Base-by-base conservation (phyloP, 1,140 invertebrate species). In the Scaptomyza hsui region DNA sequence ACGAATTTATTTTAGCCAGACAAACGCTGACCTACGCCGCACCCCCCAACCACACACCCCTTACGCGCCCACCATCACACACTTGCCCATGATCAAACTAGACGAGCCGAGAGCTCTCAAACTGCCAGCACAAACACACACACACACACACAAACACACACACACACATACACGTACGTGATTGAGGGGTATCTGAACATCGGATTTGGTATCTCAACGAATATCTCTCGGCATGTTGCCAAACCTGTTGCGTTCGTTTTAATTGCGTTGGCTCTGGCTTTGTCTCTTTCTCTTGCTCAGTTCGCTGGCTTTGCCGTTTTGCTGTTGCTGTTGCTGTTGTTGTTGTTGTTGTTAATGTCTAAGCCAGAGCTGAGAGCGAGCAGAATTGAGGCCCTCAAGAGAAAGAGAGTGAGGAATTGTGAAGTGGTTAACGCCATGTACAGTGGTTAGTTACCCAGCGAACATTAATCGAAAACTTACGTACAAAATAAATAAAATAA, bases 241-340 rank as follows among this genome's bases (percentile, higher is more conserved):
- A 77, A 77, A 77, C 75, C 75, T 75, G 75, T 77, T 74, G 49
- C 55, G 65, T 55, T 70, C 53, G 48, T 42, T 75, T 67, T 61
- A 65, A 63, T 67, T 65, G 53, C 53, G 72, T 45, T 72, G 42
- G n/a, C 42, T 60, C 26, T 47, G 29, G 16, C n/a, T 21, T 1
- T 37, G n/a, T 47, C 19, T 64, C 39, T 29, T 29, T 29, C 7
- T 21, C 9, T n/a, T 24, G 15, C 41, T 15, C 49, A 16, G 15
- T 37, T 39, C 9, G 21, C 59, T 47, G 26, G 26, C 44, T 57
- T 32, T 26, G 35, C 45, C 9, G 35, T 32, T 52, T 29, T 29
- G 19, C 19, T 42, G 21, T 24, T 52, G 16, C 19, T 26, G 16
- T 29, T 29, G 7, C 18, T 21, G 6, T 29, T 29, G 26, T 29